These are phyloP conservation scores for Oryzias curvinotus DNA, from an alignment of 2,113 vertebrate genomes.

Conservation along the genomic window DNA sequence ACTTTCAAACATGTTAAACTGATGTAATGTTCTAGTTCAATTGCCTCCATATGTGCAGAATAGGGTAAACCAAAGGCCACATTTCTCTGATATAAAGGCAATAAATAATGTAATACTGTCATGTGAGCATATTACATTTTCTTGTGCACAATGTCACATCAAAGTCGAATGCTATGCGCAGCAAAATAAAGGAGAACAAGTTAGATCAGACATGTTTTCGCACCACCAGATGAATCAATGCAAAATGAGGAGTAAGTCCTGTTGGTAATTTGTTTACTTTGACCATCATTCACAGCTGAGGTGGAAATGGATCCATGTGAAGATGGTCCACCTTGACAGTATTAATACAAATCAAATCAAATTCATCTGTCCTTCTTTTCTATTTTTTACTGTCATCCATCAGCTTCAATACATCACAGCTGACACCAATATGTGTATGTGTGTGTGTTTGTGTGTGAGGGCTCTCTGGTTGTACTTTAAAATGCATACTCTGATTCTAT, in stretches of 20 bases:
- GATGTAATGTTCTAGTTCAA: no score
- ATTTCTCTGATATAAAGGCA: background rate
- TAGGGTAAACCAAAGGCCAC: no score
- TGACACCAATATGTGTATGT: constrained; percentile 30
- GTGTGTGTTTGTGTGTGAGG: constrained; percentile 5
- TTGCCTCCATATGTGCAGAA: no score
- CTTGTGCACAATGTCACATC: background rate
- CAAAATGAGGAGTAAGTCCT: constrained; percentile 71
- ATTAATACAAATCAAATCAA: constrained; percentile 78
- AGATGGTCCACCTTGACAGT: constrained; percentile 23
- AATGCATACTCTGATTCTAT: constrained; percentile 10
- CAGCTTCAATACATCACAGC: constrained; percentile 65
- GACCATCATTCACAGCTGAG: constrained; percentile 46
- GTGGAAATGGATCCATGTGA: constrained; percentile 34
- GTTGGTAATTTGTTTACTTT: constrained; percentile 75
- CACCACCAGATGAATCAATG: constrained; percentile 53
- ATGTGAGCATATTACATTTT: constrained; percentile 8
- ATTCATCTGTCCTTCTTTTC: constrained; percentile 67
- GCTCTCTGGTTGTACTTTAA: background rate
- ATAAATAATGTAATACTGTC: background rate
- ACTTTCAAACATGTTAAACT: no score
- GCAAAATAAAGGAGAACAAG: constrained; percentile 1
- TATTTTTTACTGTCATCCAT: constrained; percentile 69
- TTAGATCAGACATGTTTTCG: background rate
- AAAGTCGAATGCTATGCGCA: no score